Base-by-base conservation (phyloP, 2,888 invertebrate genomes). In the Idaea aversata region DNA sequence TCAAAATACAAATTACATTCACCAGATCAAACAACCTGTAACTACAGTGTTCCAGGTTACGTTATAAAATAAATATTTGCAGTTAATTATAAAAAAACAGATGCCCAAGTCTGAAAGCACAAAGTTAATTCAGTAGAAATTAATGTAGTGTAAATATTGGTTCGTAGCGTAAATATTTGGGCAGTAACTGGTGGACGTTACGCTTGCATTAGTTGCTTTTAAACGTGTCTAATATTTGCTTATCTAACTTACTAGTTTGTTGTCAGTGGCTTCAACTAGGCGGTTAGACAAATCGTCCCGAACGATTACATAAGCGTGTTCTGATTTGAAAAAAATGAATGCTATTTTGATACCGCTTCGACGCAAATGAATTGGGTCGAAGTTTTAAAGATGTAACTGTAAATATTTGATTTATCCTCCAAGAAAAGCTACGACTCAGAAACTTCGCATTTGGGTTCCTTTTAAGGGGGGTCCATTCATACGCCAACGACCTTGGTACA, bases 81-180 rank as follows among this genome's bases (percentile, higher is more conserved):
- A 67, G 68, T 68, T 65, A 66, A 67, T 70, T 72, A 68, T 73
- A 72, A 71, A 71, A 70, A 75, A 77, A 74, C 78, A 81, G 75
- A 73, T 75, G 76, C 71, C 70, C 68, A 71, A 72, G 77, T 76
- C 71, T 71, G 64, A 72, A 76, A 76, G 76, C 75, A 77, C 81
- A 83, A 83, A 83, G 82, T 85, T 80, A 80, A 85, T 85, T 83
- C 76, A 78, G 72, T 76, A 78, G 81, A 84, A 84, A 85, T 82
- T 82, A 83, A 85, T 83, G 81, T 82, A 83, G 76, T 80, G 86
- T 89, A 88, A 88, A 88, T 86, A 86, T 80, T 72, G 77, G 80
- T 77, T 79, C 76, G 75, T 67, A 70, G 72, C 72, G 79, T 87
- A 87, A 88, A 89, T 84, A 87, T 88, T 88, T 85, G 78, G 77